A percentile compares a stretch with the other conserved stretches of the same genome.
Conservation (phyloP, 2,888 invertebrate species). For the Cephus nigrinus region DNA sequence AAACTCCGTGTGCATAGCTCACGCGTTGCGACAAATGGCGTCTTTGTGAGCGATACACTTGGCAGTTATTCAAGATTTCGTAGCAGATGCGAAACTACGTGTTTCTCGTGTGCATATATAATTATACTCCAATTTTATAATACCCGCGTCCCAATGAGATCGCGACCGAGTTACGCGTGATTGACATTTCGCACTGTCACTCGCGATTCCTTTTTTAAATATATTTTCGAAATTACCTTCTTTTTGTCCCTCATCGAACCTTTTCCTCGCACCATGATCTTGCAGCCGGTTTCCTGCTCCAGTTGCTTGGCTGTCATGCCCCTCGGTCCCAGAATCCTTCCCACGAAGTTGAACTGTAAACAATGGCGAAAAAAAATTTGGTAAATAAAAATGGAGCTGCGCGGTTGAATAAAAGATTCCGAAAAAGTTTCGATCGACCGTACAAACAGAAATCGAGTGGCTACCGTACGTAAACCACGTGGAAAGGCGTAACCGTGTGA, state of each 20-base stretch:
- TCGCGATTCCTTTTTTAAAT: neutral
- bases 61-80: slow-evolving; percentile 36
- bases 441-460: neutral
- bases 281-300: slow-evolving; percentile 99
- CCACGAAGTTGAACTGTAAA: slow-evolving; percentile 99
- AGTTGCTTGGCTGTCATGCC: slow-evolving; percentile 99
- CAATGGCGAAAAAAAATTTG: slow-evolving; percentile 37
- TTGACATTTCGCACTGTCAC: neutral
- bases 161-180: neutral
- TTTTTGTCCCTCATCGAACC: slow-evolving; percentile 99
- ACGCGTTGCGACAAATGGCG: slow-evolving; percentile 19
- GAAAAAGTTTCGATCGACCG: neutral
- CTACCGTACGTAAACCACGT: neutral
- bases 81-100: slow-evolving; percentile 26
- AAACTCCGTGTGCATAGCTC: slow-evolving; percentile 8
- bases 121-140: neutral
- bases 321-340: slow-evolving; percentile 98
- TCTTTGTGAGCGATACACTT: slow-evolving; percentile 27
- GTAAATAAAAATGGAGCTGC: slow-evolving; percentile 37
- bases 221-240: slow-evolving; percentile 78
- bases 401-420: neutral
- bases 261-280: slow-evolving; percentile 99
- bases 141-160: neutral
- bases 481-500: neutral
- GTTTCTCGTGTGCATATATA: neutral